phyloP scores from a whole-genome alignment of 2,888 invertebrate species.

The Tenodera sinensis region DNA sequence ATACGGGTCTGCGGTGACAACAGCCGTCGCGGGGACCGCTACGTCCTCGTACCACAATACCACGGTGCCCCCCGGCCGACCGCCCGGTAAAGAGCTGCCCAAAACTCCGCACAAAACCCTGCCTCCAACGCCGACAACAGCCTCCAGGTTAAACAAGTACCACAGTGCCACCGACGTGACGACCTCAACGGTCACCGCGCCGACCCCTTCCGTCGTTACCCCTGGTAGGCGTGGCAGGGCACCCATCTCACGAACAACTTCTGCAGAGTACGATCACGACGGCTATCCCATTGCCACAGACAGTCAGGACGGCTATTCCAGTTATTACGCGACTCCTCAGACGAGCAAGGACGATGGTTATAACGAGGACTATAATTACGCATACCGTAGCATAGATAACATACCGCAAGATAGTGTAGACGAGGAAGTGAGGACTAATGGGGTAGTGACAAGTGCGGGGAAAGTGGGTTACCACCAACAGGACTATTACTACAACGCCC shows the following conservation, averaged over 20 bases:
- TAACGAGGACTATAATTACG: constrained; percentile 68
- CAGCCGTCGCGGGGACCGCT: constrained; percentile 39
- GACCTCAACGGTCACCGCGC: constrained; percentile 11
- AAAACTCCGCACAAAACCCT: background rate
- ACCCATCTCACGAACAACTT: constrained; percentile 44
- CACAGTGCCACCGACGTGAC: constrained; percentile 30
- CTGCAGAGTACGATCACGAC: constrained; percentile 44
- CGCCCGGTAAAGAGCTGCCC: background rate
- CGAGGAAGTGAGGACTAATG: background rate
- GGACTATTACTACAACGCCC: constrained; percentile 36
- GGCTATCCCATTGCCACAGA: constrained; percentile 40
- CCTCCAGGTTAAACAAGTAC: constrained; percentile 42
- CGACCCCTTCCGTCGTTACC: constrained; percentile 5
- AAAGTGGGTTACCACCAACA: background rate
- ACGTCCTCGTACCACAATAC: constrained; percentile 43
- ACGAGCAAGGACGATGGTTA: constrained; percentile 44
- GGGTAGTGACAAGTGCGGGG: background rate
- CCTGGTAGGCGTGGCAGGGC: constrained; percentile 17
- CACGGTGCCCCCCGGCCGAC: background rate
- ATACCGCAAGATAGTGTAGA: constrained; percentile 38
- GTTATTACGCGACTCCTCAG: constrained; percentile 34
- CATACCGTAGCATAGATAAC: constrained; percentile 66
- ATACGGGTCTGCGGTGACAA: constrained; percentile 44
- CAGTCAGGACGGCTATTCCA: background rate
- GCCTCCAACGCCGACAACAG: constrained; percentile 36